phyloP scores from a whole-genome alignment of 2,888 invertebrate genomes.

The Pterostichus madidus region DNA sequence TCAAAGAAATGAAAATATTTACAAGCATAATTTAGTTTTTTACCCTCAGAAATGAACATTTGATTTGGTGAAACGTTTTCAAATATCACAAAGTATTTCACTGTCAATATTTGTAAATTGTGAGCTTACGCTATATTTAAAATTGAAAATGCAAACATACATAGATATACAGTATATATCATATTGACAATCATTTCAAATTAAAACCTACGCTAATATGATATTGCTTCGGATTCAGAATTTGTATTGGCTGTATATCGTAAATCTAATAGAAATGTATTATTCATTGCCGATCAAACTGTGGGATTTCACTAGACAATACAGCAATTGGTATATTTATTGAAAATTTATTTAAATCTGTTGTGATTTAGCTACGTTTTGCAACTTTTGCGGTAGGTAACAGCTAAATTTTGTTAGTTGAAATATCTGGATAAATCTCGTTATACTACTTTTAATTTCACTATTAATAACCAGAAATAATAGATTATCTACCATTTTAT shows the following conservation, averaged over 20 bases:
- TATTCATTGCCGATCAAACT: too few species aligned
- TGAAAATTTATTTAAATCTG: too few species aligned
- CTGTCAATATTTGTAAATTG: slow-evolving; percentile 1
- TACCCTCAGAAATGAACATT: neutral
- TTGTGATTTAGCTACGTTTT: too few species aligned
- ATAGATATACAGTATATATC: neutral
- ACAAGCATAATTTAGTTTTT: neutral
- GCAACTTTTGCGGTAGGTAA: too few species aligned
- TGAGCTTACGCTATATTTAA: neutral
- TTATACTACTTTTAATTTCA: too few species aligned
- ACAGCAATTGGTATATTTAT: too few species aligned
- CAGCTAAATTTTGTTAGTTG: too few species aligned
- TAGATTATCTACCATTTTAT: too few species aligned
- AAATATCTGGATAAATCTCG: too few species aligned
- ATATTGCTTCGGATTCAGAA: neutral
- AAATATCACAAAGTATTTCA: neutral
- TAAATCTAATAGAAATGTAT: too few species aligned
- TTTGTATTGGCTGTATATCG: neutral
- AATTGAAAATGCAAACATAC: neutral
- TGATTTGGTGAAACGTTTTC: neutral
- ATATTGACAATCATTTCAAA: neutral
- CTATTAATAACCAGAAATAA: too few species aligned
- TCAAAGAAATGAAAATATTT: slow-evolving; percentile 1
- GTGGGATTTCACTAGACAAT: too few species aligned
- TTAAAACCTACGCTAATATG: slow-evolving; percentile 5